A percentile compares a stretch with the other conserved stretches of the same genome.
Evolutionary conservation across 2,888 invertebrate species (phyloP).

Genomic region (Agriopis marginaria): DNA sequence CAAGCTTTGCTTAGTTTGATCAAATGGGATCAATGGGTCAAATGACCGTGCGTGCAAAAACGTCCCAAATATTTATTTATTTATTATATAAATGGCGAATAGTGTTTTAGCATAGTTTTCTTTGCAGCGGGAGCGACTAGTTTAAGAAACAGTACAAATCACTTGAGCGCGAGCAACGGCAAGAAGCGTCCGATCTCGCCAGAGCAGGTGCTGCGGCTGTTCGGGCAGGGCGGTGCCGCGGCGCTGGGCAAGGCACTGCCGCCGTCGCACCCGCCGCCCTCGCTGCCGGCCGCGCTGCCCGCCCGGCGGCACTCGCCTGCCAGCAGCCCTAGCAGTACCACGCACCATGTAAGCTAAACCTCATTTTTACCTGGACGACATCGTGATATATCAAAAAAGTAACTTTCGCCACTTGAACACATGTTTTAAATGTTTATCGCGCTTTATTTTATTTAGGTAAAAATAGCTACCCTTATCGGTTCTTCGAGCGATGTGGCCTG

Average conservation of each 20-base stretch:
- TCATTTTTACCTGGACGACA: not conserved
- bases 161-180: conserved; percentile 86
- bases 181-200: conserved; percentile 94
- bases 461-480: too few relatives aligned
- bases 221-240: conserved; percentile 84
- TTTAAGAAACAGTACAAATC: conserved; percentile 79
- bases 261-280: conserved; percentile 79
- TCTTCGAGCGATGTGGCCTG: too few relatives aligned
- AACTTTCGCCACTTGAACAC: too few relatives aligned
- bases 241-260: conserved; percentile 81
- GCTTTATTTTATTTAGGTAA: too few relatives aligned
- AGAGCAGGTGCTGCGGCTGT: conserved; percentile 91
- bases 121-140: conserved; percentile 70
- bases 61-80: too few relatives aligned
- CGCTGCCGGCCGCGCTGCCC: conserved; percentile 81
- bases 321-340: conserved; percentile 92
- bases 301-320: conserved; percentile 87
- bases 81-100: not conserved
- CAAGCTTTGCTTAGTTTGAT: too few relatives aligned
- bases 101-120: not conserved
- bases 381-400: too few relatives aligned
- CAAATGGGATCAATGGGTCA: too few relatives aligned
- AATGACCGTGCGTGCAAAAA: too few relatives aligned
- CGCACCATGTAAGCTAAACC: conserved; percentile 87
- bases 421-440: too few relatives aligned